Conservation (phyloP, 2,797 vertebrate genomes). For the Chelon labrosus region DNA sequence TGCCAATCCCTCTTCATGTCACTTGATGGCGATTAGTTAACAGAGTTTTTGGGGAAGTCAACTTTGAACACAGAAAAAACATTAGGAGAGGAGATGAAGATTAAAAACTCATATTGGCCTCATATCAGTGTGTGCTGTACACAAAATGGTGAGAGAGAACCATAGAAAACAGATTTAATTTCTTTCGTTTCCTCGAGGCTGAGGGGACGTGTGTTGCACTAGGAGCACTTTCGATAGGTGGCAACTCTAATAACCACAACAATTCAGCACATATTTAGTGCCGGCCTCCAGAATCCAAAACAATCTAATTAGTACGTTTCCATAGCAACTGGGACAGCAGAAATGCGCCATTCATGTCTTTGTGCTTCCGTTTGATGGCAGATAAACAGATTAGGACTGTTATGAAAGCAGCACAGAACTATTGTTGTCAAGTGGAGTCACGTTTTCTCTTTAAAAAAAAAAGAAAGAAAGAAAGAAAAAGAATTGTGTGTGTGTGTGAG, state of each 20-base stretch:
- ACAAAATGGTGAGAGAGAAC: too few species aligned
- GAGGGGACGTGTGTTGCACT: not conserved
- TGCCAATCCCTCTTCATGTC: too few species aligned
- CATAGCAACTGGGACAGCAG: slow-evolving; percentile 44
- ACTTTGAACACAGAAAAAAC: too few species aligned
- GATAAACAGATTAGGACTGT: not conserved
- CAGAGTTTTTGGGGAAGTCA: too few species aligned
- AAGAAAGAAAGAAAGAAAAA: too few species aligned
- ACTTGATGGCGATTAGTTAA: too few species aligned
- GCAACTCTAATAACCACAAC: slow-evolving; percentile 31
- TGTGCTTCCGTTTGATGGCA: slow-evolving; percentile 12
- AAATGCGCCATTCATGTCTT: slow-evolving; percentile 17
- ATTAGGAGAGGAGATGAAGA: too few species aligned
- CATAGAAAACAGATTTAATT: too few species aligned
- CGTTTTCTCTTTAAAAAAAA: not conserved
- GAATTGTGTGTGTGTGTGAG: not conserved
- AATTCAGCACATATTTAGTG: slow-evolving; percentile 26
- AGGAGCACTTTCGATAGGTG: slow-evolving; percentile 15
- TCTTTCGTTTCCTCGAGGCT: not conserved
- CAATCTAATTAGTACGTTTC: slow-evolving; percentile 48
- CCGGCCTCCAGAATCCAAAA: slow-evolving; percentile 5
- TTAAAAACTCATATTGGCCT: too few species aligned
- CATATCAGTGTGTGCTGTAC: too few species aligned
- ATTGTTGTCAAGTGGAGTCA: not conserved
- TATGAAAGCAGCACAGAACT: not conserved